phyloP scores from a whole-genome alignment of 2,113 vertebrate species.

The Crotophaga sulcirostris region DNA sequence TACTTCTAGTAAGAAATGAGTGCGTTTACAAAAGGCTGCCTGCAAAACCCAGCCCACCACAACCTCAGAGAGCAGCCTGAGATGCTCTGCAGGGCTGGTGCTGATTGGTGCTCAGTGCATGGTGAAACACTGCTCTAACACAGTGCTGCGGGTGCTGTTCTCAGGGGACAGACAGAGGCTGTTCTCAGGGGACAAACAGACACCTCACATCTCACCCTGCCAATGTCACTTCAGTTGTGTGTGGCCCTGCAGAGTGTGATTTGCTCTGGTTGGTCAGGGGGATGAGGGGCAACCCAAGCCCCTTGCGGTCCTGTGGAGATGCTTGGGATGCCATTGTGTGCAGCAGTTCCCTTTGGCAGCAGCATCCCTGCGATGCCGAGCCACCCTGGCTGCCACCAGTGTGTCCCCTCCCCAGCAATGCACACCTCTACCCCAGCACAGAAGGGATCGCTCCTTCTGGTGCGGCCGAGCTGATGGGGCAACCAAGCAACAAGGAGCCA shows the following conservation, averaged over 20 bases:
- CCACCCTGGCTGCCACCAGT: too few relatives aligned
- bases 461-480: background rate
- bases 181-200: background rate
- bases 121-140: background rate
- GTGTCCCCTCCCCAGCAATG: too few relatives aligned
- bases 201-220: background rate
- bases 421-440: background rate
- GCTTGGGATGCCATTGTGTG: fast-evolving
- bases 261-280: too few relatives aligned
- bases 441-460: fast-evolving
- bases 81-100: background rate
- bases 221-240: background rate
- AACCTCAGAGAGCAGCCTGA: background rate
- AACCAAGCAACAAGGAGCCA: background rate
- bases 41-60: background rate
- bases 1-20: background rate
- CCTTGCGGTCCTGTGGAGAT: background rate
- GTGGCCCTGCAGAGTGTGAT: too few relatives aligned
- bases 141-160: background rate
- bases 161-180: fast-evolving
- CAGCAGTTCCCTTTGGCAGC: too few relatives aligned
- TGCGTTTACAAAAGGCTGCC: fast-evolving
- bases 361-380: too few relatives aligned
- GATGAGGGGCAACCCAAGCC: background rate
- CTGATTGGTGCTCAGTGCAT: fast-evolving